Conservation (phyloP, 2,113 vertebrate species). For the Lophotis ruficrista region DNA sequence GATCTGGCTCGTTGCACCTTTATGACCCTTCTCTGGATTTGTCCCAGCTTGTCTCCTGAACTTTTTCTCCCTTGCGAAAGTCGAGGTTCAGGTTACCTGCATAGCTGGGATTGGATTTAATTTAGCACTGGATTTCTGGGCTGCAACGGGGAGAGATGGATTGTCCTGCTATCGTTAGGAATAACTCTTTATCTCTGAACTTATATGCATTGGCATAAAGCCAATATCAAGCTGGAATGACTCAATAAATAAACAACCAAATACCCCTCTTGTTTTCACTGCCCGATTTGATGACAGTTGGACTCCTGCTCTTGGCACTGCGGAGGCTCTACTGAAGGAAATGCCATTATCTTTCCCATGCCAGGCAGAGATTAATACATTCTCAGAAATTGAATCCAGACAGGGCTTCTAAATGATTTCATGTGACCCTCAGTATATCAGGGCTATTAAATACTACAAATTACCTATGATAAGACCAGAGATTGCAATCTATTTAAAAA, state of each 20-base stretch:
- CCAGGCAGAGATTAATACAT: constrained; percentile 68
- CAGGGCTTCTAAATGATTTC: constrained; percentile 60
- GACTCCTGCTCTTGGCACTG: constrained; percentile 47
- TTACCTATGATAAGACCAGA: constrained; percentile 53
- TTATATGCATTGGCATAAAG: constrained; percentile 36
- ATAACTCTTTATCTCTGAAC: constrained; percentile 38
- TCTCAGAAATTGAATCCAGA: constrained; percentile 64
- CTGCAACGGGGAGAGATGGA: background rate
- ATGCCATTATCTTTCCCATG: constrained; percentile 59
- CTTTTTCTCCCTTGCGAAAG: constrained; percentile 28
- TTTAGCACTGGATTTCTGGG: background rate
- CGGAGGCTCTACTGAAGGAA: constrained; percentile 23
- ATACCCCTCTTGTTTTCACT: constrained; percentile 48
- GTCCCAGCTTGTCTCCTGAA: constrained; percentile 51
- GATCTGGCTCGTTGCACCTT: constrained; percentile 38
- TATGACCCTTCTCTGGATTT: constrained; percentile 49
- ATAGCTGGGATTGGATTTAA: background rate
- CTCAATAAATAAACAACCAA: constrained; percentile 68
- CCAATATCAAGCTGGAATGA: constrained; percentile 46
- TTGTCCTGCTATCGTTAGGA: background rate
- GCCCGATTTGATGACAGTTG: constrained; percentile 54
- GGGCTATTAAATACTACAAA: constrained; percentile 64
- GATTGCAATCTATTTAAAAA: constrained; percentile 51
- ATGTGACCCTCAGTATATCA: constrained; percentile 58
- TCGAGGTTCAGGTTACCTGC: constrained; percentile 40